Percentiles rank a stretch among this genome's conserved stretches.
Evolutionary conservation across 2,888 invertebrate species (phyloP).

Genomic region (Aethes cnicana): DNA sequence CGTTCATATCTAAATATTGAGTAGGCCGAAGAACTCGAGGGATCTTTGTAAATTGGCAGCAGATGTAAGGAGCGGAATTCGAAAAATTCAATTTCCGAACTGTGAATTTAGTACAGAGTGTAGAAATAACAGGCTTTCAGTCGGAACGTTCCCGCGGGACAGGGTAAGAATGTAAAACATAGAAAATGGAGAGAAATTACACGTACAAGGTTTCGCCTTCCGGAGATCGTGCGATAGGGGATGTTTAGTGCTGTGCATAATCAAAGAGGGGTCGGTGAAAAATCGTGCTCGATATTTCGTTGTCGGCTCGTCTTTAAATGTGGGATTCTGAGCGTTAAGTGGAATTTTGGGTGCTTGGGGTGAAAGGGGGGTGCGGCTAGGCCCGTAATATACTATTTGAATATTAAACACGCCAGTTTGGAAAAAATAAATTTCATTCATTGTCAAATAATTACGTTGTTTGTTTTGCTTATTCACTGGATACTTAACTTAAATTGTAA

Average conservation of each 20-base stretch:
- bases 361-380: neutral
- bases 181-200: slow-evolving; percentile 59
- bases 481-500: too few relatives aligned
- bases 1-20: slow-evolving; percentile 36
- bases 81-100: slow-evolving; percentile 78
- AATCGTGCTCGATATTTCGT: slow-evolving; percentile 29
- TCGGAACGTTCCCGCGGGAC: slow-evolving; percentile 56
- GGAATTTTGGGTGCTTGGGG: slow-evolving; percentile 15
- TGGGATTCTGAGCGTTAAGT: slow-evolving; percentile 27
- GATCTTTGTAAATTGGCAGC: slow-evolving; percentile 48
- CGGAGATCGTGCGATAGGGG: slow-evolving; percentile 26
- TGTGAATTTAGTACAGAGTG: slow-evolving; percentile 72
- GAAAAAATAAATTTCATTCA: too few relatives aligned
- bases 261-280: slow-evolving; percentile 28
- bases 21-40: slow-evolving; percentile 36
- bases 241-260: slow-evolving; percentile 28
- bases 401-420: slow-evolving; percentile 4
- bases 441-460: too few relatives aligned
- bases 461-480: too few relatives aligned
- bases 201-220: slow-evolving; percentile 38
- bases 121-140: slow-evolving; percentile 67
- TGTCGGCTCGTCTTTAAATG: slow-evolving; percentile 25
- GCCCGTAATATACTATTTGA: neutral
- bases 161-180: slow-evolving; percentile 64
- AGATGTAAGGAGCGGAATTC: slow-evolving; percentile 60